Percentiles rank a stretch among this genome's conserved stretches.
These are phyloP conservation scores for Torymus tubicola DNA, from an alignment of 2,888 invertebrate genomes.

Conservation along the genomic window DNA sequence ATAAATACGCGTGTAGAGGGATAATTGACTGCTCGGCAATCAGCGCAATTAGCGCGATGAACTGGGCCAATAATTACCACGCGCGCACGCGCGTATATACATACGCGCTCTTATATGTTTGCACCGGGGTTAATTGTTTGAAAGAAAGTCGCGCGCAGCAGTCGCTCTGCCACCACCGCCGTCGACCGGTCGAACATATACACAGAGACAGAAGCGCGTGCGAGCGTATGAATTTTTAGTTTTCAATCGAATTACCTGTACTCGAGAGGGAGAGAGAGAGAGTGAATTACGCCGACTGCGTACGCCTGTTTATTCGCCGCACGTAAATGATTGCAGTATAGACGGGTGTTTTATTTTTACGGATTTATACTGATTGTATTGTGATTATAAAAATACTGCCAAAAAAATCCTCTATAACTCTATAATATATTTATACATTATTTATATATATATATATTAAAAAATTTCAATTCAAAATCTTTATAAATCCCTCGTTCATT, in stretches of 20 bases:
- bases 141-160: slow-evolving; percentile 41
- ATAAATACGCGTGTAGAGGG: slow-evolving; percentile 43
- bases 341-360: too few species aligned
- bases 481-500: too few species aligned
- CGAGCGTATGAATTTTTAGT: slow-evolving; percentile 39
- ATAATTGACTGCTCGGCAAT: slow-evolving; percentile 54
- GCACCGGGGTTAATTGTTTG: slow-evolving; percentile 47
- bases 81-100: background rate
- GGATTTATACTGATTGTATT: too few species aligned
- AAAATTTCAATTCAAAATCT: too few species aligned
- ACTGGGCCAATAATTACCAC: slow-evolving; percentile 47
- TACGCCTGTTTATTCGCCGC: slow-evolving; percentile 7
- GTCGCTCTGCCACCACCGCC: background rate
- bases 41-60: slow-evolving; percentile 55
- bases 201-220: slow-evolving; percentile 18
- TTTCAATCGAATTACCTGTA: slow-evolving; percentile 7
- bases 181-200: background rate
- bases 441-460: too few species aligned
- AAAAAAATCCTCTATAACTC: too few species aligned
- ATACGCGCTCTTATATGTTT: slow-evolving; percentile 37
- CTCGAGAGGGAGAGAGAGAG: background rate
- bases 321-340: background rate
- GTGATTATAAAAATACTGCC: too few species aligned
- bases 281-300: background rate
- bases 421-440: too few species aligned